A percentile compares a stretch with the other conserved stretches of the same genome.
Conservation (phyloP, 2,113 vertebrate species). For the Gymnarchus niloticus region DNA sequence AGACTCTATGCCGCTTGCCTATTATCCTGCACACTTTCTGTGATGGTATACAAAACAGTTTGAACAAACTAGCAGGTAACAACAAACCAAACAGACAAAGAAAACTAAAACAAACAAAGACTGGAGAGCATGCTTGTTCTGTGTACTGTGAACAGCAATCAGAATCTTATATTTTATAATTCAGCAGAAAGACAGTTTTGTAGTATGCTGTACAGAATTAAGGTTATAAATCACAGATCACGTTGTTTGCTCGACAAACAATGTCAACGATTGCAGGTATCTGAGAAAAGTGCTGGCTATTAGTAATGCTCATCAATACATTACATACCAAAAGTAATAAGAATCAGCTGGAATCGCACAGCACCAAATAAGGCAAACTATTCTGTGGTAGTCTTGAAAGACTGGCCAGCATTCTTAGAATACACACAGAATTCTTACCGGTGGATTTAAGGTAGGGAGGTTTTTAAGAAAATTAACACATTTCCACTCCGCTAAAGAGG, state of each 20-base stretch:
- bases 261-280: neutral
- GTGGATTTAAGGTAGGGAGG: neutral
- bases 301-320: neutral
- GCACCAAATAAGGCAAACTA: neutral
- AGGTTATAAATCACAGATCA: neutral
- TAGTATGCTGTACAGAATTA: conserved; percentile 8
- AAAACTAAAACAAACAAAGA: neutral
- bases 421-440: neutral
- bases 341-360: neutral
- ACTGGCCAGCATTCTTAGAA: neutral
- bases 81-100: neutral
- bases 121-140: neutral
- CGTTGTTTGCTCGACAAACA: neutral
- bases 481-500: neutral
- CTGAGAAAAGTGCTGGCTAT: neutral
- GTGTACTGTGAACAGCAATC: neutral
- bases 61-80: conserved; percentile 10
- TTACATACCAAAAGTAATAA: neutral
- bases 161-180: neutral
- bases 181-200: neutral
- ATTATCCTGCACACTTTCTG: conserved; percentile 1
- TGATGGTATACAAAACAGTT: neutral
- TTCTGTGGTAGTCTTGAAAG: neutral
- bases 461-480: neutral
- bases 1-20: neutral